Base-by-base conservation (phyloP, 2,113 vertebrate genomes). In the Poicephalus gulielmi region DNA sequence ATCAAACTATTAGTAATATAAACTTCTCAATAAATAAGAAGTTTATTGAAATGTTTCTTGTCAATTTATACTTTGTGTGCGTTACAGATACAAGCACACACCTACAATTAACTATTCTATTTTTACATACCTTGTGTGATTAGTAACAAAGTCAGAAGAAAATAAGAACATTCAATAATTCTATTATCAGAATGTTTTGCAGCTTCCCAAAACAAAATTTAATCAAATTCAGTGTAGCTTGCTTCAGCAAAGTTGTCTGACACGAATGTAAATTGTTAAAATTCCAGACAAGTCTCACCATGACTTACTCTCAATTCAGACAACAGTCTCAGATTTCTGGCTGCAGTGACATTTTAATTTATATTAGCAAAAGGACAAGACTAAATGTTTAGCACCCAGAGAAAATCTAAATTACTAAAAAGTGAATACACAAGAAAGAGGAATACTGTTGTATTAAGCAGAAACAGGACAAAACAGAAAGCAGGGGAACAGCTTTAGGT, bases 261-360 rank as follows among this genome's bases (percentile, higher is more conserved):
- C 25, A 75, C 15, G 86, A 77, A 83, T 41, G 59, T 10, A 66
- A 3, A 27, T 22, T 46, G 16, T 81, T 74, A 92, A 89, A 81
- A 95, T 74, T 94, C 77, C 55, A 70, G 55, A 41, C 3, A 3
- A 69, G 24, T 84, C 31, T 74, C 87, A 67, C 23, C 28, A 19
- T 30, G 55, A 7, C 24, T 81, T 91, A 39, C 28, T 84, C 35
- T 68, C n/a, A 57, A 1, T 81, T 91, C 50, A 83, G 49, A 80
- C 30, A 79, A 41, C 27, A 78, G 66, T 31, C 71, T 83, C 59
- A 53, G 44, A 64, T 39, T 55, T 91, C 22, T 59, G 19, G 33
- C 52, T 89, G 28, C 52, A 75, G 25, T 75, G 66, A 82, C 50
- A 90, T 95, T 94, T 95, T 84, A 79, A 94, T 89, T 86, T 82